Base-by-base conservation (phyloP, 2,888 invertebrate genomes). In the Griposia aprilina region DNA sequence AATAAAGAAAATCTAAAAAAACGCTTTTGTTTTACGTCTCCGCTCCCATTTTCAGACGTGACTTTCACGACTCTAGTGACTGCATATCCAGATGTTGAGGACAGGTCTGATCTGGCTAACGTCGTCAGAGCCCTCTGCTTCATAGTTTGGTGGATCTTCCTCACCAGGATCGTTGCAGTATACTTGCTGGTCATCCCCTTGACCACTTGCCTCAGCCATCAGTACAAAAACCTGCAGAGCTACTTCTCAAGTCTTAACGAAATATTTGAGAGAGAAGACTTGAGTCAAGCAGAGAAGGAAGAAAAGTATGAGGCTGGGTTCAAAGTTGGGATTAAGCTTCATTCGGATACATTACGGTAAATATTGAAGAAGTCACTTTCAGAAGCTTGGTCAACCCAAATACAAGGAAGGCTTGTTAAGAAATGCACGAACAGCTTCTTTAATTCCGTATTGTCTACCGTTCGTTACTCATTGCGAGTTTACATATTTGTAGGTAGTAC, bases 311-410 rank as follows among this genome's bases (percentile, higher is more conserved):
- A 93, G 66, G 67, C 90, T 0, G 88, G 88, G 0, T 81, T 95
- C 13, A 93, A 90, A 88, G 74, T 90, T 76, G 95, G 95, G 8
- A 92, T 95, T 30, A 87, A 91, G 74, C 66, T 94, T 26, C 95
- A 95, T 83, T 83, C 90, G 0, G 89, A 92, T 41, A 94, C 93
- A 0, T 82, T 94, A 57, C 85, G 90, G 95, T 95, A 85, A 90
- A 89, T 85, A 52, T 50, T 60, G n/a, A 45, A 45, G 7, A 26
- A 11, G 2, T 48, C 13, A 15, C 10, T 59, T 65, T 52, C 11
- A 59, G 41, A n/a, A 48, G 15, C 13, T 45, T 60, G 10, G 0
- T 17, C 13, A 57, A 62, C n/a, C 23, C 26, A 15, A 4, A 10
- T 5, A 30, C 8, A 75, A 50, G 7, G 10, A 11, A 17, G 73